Evolutionary conservation across 2,797 vertebrate species (phyloP).

Genomic region (Aratinga solstitialis): DNA sequence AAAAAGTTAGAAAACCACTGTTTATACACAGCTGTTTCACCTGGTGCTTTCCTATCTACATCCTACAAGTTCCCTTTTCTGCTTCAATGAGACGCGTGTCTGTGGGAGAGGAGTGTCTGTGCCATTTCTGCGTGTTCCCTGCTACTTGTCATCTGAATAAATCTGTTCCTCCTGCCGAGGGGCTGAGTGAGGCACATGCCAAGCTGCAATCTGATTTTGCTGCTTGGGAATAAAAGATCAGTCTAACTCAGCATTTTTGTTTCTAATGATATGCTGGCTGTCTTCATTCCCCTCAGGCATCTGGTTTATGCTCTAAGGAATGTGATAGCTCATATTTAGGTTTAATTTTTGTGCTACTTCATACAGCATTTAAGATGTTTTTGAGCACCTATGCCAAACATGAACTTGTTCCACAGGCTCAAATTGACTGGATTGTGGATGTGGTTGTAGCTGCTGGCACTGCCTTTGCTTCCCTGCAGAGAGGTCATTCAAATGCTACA

Average conservation of each 20-base stretch:
- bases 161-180: background rate
- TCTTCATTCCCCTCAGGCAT: background rate
- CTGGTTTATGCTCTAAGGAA: background rate
- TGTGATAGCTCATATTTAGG: background rate
- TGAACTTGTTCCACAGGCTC: background rate
- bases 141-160: background rate
- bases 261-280: background rate
- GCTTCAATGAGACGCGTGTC: rapidly evolving
- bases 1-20: background rate
- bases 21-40: background rate
- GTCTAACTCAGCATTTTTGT: background rate
- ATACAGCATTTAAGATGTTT: background rate
- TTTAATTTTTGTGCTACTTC: background rate
- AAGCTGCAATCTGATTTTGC: background rate
- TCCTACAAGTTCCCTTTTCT: background rate
- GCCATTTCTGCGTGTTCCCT: background rate
- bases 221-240: background rate
- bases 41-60: background rate
- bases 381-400: background rate
- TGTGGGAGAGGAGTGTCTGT: background rate
- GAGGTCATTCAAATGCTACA: background rate
- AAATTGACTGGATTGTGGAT: background rate
- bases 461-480: background rate
- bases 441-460: background rate
- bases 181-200: background rate